Evolutionary conservation across 2,113 vertebrate genomes (phyloP), one percentile per base, ranked within the genome.

Genomic region (Corynorhinus townsendii): DNA sequence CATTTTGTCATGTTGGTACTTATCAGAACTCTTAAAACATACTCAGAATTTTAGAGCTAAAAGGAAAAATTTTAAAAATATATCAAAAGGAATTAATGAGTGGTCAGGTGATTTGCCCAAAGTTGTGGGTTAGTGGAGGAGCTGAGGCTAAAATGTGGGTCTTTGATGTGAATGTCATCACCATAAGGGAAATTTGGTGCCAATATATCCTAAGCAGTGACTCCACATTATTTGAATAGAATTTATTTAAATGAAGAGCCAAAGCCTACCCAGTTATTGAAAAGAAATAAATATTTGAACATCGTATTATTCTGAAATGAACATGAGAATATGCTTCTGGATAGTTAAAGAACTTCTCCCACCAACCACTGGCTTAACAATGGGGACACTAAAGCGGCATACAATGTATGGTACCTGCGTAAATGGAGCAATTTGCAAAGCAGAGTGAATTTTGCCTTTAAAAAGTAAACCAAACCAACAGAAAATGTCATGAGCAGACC

Each of bases 231-330:
- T 96, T 97, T 97, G 95, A 96, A 96, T 66, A 95, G 93, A 96
- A 95, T 90, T 97, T 96, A 97, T 98, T 97, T 92, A 97, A 98
- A 97, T 52, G 90, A 95, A 97, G 96, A 95, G 86, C 69, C 30
- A 77, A 92, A 12, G 66, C 77, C 81, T 97, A 28, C 90, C 92
- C 84, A 69, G 93, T 96, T 98, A 97, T 91, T 97, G 96, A 49
- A 28, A 98, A 96, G 93, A 97, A 98, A 98, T 97, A 97, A 98
- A 98, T 98, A 97, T 98, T 97, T 98, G 96, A 97, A 98, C 76
- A 81, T 96, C 97, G 82, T 97, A 91, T 76, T 89, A 93, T 97
- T 97, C 96, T 96, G 87, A 97, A 97, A 97, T 97, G 87, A 96
- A 97, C 90, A 71, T 92, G 83, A 94, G 88, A 96, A 86, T 80